Evolutionary conservation across 2,113 vertebrate species (phyloP), one percentile per base, ranked within the genome.

Genomic region (Glareola pratincola): DNA sequence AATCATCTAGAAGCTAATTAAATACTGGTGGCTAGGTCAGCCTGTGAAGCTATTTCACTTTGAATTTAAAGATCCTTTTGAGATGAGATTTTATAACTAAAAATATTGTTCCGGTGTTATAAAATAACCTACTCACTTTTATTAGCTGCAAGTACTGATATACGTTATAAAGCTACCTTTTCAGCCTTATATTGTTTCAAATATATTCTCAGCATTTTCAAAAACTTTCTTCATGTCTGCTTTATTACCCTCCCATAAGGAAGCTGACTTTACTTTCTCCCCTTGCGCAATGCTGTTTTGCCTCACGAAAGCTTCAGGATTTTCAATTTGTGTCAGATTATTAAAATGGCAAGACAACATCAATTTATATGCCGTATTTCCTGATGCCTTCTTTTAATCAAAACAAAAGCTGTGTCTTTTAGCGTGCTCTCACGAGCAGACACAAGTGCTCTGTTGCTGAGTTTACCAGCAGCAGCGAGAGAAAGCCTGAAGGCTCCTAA

Each of bases 1-100:
- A 79, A 88, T 54, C 50, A 94, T 8, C 53, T 63, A 71, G 36
- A 20, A 90, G 39, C 85, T 93, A 91, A 97, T 97, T 90, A 96
- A 94, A 86, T 60, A 94, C 39, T 66, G 59, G 68, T 26, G 37
- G 48, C 51, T 80, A 47, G 45, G 56, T 50, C 34, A 50, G 73
- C 30, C 43, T 37, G 22, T 62, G 50, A 63, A 89, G 69, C 37
- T 60, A 73, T 63, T 95, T 92, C 39, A 64, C 41, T 94, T 77
- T 64, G 82, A 92, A 93, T 87, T 85, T 86, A 87, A 92, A 82
- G 66, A 94, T 56, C 71, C 63, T 69, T 96, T 73, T 75, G 76
- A 92, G 89, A 95, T 68, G 26, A 92, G 71, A 60, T 73, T 95
- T 95, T 95, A 72, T 2, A 7, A 45, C 26, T 53, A 64, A 94